Evolutionary conservation across 23 tunicate genomes (phyloP).

Genomic region (Corella eumyota): DNA sequence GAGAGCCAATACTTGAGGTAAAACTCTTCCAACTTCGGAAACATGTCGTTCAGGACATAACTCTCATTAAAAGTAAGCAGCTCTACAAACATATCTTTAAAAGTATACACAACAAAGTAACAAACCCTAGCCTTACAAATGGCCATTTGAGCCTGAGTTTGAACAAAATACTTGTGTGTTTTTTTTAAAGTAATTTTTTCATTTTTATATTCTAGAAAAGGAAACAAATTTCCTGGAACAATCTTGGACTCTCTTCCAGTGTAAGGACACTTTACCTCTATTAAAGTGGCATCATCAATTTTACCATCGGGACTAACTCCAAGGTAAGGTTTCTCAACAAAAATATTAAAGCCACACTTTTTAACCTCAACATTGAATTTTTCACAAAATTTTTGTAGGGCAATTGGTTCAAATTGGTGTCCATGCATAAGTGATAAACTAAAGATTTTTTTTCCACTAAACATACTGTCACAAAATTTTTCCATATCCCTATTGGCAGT

Average conservation of each 20-base stretch:
- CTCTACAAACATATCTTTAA: neutral
- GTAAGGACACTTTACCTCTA: constrained; percentile 1
- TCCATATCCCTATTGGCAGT: too few relatives aligned
- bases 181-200: neutral
- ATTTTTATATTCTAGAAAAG: constrained; percentile 1
- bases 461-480: too few relatives aligned
- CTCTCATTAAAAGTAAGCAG: neutral
- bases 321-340: neutral
- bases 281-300: neutral
- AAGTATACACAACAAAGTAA: neutral
- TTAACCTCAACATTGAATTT: neutral
- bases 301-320: neutral
- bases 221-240: neutral
- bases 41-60: neutral
- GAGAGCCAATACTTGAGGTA: neutral
- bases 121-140: neutral
- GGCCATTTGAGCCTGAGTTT: neutral
- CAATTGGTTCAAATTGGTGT: neutral
- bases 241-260: constrained; percentile 4
- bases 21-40: neutral
- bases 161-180: neutral
- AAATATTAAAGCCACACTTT: constrained; percentile 2
- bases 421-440: too few relatives aligned
- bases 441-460: too few relatives aligned
- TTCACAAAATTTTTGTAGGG: neutral